Percentiles rank a stretch among this genome's conserved stretches.
phyloP scores from a whole-genome alignment of 1,140 invertebrate species.

The Anadara kagoshimensis region DNA sequence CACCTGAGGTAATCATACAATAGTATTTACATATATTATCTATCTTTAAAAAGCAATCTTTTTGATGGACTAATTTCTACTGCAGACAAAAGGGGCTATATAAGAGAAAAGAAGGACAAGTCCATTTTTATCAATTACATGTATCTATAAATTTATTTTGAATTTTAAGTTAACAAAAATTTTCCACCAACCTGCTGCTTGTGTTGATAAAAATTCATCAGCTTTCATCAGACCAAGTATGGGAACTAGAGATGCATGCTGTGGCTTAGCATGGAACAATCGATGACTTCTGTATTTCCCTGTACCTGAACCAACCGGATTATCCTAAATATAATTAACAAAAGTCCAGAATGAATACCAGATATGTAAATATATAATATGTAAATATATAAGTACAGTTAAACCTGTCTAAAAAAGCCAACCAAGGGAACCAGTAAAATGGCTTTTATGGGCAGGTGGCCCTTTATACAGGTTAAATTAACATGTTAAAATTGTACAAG shows the following conservation, averaged over 20 bases:
- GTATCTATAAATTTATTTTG: no score
- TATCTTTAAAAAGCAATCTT: no score
- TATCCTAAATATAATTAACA: constrained; percentile 71
- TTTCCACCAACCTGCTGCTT: constrained; percentile 4
- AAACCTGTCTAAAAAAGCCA: no score
- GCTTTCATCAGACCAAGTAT: constrained; percentile 76
- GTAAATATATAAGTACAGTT: neutral
- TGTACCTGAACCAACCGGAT: constrained; percentile 76
- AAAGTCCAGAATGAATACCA: constrained; percentile 74
- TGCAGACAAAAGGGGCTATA: no score
- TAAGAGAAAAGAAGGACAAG: no score
- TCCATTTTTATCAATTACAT: no score
- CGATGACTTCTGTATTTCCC: constrained; percentile 75
- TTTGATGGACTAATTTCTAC: no score
- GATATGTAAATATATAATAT: neutral
- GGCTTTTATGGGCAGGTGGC: no score
- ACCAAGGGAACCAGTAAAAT: no score
- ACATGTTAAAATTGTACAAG: neutral
- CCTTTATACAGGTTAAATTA: constrained; percentile 8
- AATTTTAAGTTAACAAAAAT: neutral
- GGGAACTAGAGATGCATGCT: constrained; percentile 79
- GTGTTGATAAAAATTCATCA: constrained; percentile 64
- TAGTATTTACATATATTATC: no score
- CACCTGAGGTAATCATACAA: no score
- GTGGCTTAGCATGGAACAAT: constrained; percentile 76